Evolutionary conservation across 2,113 vertebrate species (phyloP).

Genomic region (Ctenodactylus gundi): DNA sequence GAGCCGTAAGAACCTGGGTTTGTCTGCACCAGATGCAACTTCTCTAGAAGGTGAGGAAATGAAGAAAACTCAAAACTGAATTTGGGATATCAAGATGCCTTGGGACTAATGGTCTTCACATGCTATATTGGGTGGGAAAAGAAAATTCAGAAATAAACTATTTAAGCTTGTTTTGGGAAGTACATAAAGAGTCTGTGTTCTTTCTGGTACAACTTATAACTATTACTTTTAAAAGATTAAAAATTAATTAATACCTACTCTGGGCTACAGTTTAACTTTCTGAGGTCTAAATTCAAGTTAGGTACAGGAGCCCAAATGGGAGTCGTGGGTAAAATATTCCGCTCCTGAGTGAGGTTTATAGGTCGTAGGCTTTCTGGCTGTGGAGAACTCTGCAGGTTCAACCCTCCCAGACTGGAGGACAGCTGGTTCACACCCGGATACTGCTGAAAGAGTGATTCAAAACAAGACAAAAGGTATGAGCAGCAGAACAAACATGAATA

Average conservation of each 20-base stretch:
- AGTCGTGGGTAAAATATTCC: slow-evolving; percentile 90
- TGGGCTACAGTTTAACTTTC: slow-evolving; percentile 95
- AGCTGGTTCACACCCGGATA: slow-evolving; percentile 93
- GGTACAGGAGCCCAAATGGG: slow-evolving; percentile 91
- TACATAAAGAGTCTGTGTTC: not conserved
- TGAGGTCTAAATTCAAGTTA: slow-evolving; percentile 93
- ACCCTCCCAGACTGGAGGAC: slow-evolving; percentile 91
- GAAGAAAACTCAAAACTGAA: slow-evolving; percentile 15
- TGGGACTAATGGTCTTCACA: not conserved
- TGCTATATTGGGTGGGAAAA: not conserved
- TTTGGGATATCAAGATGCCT: not conserved
- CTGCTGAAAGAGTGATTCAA: slow-evolving; percentile 80
- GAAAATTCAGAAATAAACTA: not conserved
- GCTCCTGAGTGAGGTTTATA: slow-evolving; percentile 94
- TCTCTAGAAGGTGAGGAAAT: not conserved
- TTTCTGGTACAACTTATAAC: no score
- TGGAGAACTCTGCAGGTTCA: slow-evolving; percentile 91
- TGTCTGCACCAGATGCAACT: not conserved
- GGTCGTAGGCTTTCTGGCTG: slow-evolving; percentile 93
- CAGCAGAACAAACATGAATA: not conserved
- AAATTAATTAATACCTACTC: slow-evolving; percentile 88
- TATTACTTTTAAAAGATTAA: not conserved
- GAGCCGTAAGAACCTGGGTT: not conserved
- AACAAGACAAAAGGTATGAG: not conserved
- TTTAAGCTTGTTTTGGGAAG: not conserved